Conservation (phyloP, 2,113 vertebrate genomes). For the Dromiciops gliroides region DNA sequence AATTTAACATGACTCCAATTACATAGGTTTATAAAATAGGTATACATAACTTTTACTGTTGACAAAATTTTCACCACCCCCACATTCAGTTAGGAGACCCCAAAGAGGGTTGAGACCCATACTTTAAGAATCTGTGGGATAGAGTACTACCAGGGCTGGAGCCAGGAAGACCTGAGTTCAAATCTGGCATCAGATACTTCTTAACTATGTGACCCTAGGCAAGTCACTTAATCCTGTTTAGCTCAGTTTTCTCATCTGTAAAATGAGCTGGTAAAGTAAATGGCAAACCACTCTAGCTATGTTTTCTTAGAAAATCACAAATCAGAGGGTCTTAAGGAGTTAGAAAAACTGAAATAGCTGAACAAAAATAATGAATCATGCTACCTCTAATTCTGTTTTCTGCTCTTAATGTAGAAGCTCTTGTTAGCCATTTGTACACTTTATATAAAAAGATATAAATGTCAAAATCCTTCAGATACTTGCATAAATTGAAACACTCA, state of each 20-base stretch:
- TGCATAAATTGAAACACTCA: background rate
- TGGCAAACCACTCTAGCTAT: background rate
- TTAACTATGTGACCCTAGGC: background rate
- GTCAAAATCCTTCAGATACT: background rate
- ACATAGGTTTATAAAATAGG: too few relatives aligned
- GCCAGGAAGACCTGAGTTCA: background rate
- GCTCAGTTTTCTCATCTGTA: background rate
- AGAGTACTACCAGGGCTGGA: background rate
- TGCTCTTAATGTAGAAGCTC: background rate
- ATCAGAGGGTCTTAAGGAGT: too few relatives aligned
- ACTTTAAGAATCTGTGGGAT: too few relatives aligned
- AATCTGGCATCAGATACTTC: background rate
- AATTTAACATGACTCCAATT: too few relatives aligned
- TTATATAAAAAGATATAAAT: background rate
- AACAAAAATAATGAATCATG: background rate
- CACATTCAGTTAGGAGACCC: too few relatives aligned
- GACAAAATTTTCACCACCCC: too few relatives aligned
- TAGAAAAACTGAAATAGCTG: too few relatives aligned
- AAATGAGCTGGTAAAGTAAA: too few relatives aligned
- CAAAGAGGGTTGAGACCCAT: too few relatives aligned
- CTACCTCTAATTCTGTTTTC: background rate
- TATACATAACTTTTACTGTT: too few relatives aligned
- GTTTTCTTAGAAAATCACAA: too few relatives aligned
- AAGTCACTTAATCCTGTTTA: background rate
- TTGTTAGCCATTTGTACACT: background rate